Evolutionary conservation across 2,888 invertebrate species (phyloP).

Genomic region (Taphrorychus bicolor): DNA sequence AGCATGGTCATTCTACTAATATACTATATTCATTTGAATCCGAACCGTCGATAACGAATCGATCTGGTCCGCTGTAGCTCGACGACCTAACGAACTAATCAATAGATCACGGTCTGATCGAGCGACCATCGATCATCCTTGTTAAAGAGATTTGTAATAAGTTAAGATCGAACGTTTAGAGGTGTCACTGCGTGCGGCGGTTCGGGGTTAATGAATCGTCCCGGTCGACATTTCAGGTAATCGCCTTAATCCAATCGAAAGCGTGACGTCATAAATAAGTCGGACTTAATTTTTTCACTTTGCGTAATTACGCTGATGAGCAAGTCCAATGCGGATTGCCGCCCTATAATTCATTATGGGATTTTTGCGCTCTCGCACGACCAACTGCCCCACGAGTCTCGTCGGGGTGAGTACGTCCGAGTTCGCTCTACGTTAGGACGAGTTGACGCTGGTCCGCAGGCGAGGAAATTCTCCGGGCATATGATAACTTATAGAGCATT

Average conservation of each 20-base stretch:
- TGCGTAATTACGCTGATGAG: constrained; percentile 40
- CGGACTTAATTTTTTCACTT: constrained; percentile 34
- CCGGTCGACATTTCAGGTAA: background rate
- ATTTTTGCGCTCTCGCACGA: constrained; percentile 24
- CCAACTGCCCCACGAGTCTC: background rate
- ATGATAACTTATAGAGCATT: constrained; percentile 21
- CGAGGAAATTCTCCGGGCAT: constrained; percentile 9
- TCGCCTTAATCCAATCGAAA: constrained; percentile 36
- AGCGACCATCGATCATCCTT: constrained; percentile 60
- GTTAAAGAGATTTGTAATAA: constrained; percentile 60
- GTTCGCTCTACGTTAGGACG: background rate
- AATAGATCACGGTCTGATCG: constrained; percentile 61
- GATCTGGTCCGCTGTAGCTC: constrained; percentile 54
- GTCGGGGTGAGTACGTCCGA: background rate
- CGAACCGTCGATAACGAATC: constrained; percentile 9
- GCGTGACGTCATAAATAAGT: constrained; percentile 37
- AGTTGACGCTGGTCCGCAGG: background rate
- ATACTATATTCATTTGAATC: too few species aligned
- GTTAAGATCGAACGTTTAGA: constrained; percentile 33
- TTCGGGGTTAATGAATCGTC: constrained; percentile 29
- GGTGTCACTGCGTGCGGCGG: constrained; percentile 40
- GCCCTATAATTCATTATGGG: constrained; percentile 34
- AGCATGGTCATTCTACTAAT: too few species aligned
- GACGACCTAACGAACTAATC: constrained; percentile 61
- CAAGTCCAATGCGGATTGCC: constrained; percentile 39